A percentile compares a stretch with the other conserved stretches of the same genome.
phyloP scores from a whole-genome alignment of 2,888 invertebrate genomes.

The Neoascia interrupta region DNA sequence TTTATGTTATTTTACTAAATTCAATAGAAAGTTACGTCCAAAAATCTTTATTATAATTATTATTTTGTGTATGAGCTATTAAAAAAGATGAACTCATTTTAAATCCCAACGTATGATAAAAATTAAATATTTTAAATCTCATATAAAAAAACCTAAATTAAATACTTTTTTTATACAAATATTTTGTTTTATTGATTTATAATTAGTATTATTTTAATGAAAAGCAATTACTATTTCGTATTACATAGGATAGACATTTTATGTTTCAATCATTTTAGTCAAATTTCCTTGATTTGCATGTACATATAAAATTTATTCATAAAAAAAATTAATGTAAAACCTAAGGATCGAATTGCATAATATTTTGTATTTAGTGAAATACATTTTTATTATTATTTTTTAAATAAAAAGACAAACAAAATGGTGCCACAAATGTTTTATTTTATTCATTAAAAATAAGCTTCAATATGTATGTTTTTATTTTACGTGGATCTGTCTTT shows the following conservation, averaged over 20 bases:
- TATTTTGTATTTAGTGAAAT: constrained; percentile 41
- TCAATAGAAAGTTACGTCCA: constrained; percentile 17
- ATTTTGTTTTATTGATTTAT: neutral
- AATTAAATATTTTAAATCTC: constrained; percentile 16
- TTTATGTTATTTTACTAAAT: constrained; percentile 13
- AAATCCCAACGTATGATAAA: constrained; percentile 49
- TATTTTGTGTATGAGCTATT: constrained; percentile 13
- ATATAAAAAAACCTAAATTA: constrained; percentile 13
- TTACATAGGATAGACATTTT: constrained; percentile 22
- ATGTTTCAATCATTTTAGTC: constrained; percentile 43
- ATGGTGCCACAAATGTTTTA: constrained; percentile 66
- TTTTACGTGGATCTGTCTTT: no score
- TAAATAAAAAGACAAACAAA: constrained; percentile 61
- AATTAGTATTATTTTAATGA: constrained; percentile 7
- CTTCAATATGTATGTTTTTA: no score
- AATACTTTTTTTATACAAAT: constrained; percentile 22
- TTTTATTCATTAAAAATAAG: no score
- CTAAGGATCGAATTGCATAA: constrained; percentile 16
- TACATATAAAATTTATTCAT: constrained; percentile 4
- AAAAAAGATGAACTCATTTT: neutral
- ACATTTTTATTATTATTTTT: constrained; percentile 56
- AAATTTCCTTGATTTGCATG: constrained; percentile 44
- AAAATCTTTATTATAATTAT: constrained; percentile 1
- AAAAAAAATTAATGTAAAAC: constrained; percentile 29
- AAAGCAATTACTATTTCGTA: constrained; percentile 5